Conservation (phyloP, 2,113 vertebrate genomes). For the Tragulus kanchil region DNA sequence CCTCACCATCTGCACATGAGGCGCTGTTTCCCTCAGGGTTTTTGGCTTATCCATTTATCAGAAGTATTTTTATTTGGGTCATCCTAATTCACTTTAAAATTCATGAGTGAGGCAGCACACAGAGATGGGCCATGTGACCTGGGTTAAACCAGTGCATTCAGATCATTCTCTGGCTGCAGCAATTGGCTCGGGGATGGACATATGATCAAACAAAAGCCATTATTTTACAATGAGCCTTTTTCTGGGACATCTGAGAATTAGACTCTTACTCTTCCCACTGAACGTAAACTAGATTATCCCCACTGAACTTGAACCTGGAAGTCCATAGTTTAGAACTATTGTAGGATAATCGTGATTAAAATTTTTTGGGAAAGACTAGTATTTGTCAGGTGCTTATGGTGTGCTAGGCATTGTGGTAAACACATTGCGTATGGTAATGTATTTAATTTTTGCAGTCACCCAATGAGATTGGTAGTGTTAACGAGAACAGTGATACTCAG, state of each 20-base stretch:
- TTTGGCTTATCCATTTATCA: background rate
- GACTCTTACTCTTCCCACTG: background rate
- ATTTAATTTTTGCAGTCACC: background rate
- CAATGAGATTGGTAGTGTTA: background rate
- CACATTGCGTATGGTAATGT: background rate
- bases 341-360: no score
- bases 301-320: background rate
- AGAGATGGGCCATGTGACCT: background rate
- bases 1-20: background rate
- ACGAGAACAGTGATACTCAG: background rate
- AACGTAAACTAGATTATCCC: background rate
- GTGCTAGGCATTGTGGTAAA: background rate
- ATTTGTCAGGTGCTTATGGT: background rate
- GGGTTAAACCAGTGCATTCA: background rate
- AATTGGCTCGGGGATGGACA: background rate
- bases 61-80: background rate
- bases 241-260: background rate
- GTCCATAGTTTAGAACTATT: background rate
- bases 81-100: background rate
- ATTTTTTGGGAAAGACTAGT: background rate
- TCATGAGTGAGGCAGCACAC: background rate
- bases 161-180: background rate
- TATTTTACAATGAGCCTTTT: background rate
- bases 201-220: background rate
- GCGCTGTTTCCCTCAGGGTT: background rate